Evolutionary conservation across 1,140 invertebrate species (phyloP).

Genomic region (Trichonephila inaurata): DNA sequence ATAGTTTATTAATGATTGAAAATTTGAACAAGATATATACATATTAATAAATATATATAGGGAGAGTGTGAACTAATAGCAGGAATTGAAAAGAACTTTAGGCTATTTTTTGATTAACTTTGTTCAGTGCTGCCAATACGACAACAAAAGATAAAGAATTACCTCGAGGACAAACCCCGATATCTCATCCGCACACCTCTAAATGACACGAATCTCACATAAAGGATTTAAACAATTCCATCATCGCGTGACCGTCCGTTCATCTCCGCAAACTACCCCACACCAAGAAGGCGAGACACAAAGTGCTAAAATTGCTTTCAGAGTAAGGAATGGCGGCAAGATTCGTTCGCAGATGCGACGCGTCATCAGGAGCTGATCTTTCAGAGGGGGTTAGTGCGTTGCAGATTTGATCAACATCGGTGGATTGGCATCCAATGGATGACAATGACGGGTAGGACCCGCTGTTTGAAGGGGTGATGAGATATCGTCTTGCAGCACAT

Average conservation of each 20-base stretch:
- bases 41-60: no score
- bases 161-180: not conserved
- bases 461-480: not conserved
- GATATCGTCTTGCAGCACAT: not conserved
- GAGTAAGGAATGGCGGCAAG: not conserved
- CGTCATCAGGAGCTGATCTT: constrained; percentile 26
- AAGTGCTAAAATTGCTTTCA: constrained; percentile 25
- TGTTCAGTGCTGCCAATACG: no score
- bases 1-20: no score
- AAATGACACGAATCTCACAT: not conserved
- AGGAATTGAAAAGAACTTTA: no score
- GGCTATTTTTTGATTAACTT: no score
- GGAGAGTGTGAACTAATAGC: no score
- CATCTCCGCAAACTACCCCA: not conserved
- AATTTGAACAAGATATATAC: no score
- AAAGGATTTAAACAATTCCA: not conserved
- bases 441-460: constrained; percentile 39
- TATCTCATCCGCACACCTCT: not conserved
- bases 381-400: constrained; percentile 52
- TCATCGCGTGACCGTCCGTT: not conserved
- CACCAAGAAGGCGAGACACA: not conserved
- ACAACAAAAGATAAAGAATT: no score
- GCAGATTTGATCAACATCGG: constrained; percentile 25
- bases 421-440: not conserved
- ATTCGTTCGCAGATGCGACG: constrained; percentile 28